A percentile compares a stretch with the other conserved stretches of the same genome.
Conservation (phyloP, 2,888 invertebrate species). For the Spisula subtruncata region DNA sequence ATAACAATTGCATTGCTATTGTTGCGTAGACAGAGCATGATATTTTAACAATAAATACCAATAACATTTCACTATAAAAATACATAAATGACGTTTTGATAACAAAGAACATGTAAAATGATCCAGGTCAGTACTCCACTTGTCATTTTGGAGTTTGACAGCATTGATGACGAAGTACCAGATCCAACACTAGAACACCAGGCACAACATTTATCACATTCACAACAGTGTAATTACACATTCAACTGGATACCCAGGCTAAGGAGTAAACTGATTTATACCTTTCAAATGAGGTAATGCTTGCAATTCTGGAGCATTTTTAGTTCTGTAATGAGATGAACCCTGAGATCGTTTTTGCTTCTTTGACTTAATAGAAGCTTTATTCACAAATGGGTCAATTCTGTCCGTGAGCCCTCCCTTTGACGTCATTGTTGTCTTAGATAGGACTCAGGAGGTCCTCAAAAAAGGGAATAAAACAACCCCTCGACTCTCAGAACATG, state of each 20-base stretch:
- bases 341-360: conserved; percentile 99
- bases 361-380: conserved; percentile 99
- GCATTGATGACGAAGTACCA: not conserved
- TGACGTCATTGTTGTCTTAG: conserved; percentile 77
- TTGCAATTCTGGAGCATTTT: conserved; percentile 98
- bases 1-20: no score
- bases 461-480: conserved; percentile 48
- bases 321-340: conserved; percentile 99
- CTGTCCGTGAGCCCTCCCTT: conserved; percentile 92
- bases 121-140: not conserved
- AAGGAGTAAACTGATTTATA: conserved; percentile 86
- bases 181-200: not conserved
- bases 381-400: conserved; percentile 97
- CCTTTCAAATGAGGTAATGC: conserved; percentile 99
- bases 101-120: not conserved
- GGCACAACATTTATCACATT: not conserved
- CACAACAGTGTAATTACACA: not conserved
- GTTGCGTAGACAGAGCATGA: no score
- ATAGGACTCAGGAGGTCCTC: conserved; percentile 62
- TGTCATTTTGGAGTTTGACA: not conserved
- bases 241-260: not conserved
- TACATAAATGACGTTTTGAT: not conserved
- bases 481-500: conserved; percentile 75
- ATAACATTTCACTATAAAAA: not conserved
- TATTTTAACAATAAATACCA: not conserved